phyloP scores from a whole-genome alignment of 2,797 vertebrate genomes.

The Chrosomus eos region DNA sequence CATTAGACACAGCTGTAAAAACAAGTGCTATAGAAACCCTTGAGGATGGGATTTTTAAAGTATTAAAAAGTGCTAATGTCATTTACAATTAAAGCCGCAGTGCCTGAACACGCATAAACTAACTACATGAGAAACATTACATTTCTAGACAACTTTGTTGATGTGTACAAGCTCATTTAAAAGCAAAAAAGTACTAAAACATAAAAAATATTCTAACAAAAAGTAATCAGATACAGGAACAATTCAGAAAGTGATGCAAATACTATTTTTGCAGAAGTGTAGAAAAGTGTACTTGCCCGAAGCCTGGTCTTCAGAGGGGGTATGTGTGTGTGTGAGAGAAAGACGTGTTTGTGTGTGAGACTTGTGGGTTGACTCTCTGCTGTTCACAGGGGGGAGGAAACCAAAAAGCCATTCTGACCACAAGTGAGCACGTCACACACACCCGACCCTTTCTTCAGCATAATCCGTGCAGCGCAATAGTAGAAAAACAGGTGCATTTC shows the following conservation, averaged over 20 bases:
- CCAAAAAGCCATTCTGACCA: neutral
- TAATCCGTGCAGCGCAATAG: neutral
- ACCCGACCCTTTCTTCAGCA: neutral
- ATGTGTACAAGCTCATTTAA: neutral
- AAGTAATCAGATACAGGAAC: neutral
- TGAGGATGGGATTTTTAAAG: neutral
- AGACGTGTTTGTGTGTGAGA: no score
- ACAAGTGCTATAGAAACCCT: neutral
- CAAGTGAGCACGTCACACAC: neutral
- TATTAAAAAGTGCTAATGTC: neutral
- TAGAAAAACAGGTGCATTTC: constrained; percentile 1
- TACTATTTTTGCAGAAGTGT: neutral
- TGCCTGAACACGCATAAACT: neutral
- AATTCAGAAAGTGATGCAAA: neutral
- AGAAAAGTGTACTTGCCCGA: neutral
- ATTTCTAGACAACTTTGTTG: neutral
- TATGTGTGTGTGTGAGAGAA: neutral
- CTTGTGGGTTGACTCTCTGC: neutral
- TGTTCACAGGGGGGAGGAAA: neutral
- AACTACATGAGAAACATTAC: neutral
- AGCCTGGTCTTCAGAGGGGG: constrained; percentile 14
- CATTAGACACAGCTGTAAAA: neutral
- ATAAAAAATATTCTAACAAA: neutral
- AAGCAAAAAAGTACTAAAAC: neutral
- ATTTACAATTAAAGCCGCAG: neutral